phyloP scores from a whole-genome alignment of 2,113 vertebrate species.

The Mastomys natalensis region DNA sequence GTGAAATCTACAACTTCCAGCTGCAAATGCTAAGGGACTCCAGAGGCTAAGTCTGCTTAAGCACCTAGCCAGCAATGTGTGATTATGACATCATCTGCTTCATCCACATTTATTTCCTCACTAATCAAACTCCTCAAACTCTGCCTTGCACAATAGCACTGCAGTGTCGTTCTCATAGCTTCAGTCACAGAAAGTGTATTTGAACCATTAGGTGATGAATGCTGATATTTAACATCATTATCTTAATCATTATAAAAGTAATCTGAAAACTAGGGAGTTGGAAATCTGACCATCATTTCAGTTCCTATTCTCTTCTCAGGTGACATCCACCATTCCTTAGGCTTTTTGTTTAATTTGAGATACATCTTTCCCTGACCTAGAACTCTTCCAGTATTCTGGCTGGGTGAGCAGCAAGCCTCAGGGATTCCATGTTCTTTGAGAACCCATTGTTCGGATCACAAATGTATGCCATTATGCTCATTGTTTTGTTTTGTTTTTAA shows the following conservation, averaged over 20 bases:
- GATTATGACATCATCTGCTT: constrained; percentile 29
- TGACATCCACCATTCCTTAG: neutral
- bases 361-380: neutral
- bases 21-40: constrained; percentile 58
- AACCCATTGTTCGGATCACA: neutral
- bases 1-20: constrained; percentile 6
- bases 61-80: constrained; percentile 59
- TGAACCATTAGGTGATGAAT: neutral
- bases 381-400: neutral
- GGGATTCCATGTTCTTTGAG: too few species aligned
- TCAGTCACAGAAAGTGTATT: constrained; percentile 10
- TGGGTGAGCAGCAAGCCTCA: neutral
- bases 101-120: neutral
- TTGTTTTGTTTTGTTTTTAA: too few species aligned
- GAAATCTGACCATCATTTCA: neutral
- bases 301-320: neutral
- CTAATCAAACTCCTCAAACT: constrained; percentile 37
- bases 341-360: neutral
- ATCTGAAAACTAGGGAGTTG: neutral
- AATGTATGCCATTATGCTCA: neutral
- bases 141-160: neutral
- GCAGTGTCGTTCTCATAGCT: neutral
- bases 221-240: neutral
- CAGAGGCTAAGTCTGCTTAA: constrained; percentile 17
- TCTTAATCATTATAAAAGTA: constrained; percentile 41